Base-by-base conservation (phyloP, 2,888 invertebrate genomes). In the Uloborus plumipes region DNA sequence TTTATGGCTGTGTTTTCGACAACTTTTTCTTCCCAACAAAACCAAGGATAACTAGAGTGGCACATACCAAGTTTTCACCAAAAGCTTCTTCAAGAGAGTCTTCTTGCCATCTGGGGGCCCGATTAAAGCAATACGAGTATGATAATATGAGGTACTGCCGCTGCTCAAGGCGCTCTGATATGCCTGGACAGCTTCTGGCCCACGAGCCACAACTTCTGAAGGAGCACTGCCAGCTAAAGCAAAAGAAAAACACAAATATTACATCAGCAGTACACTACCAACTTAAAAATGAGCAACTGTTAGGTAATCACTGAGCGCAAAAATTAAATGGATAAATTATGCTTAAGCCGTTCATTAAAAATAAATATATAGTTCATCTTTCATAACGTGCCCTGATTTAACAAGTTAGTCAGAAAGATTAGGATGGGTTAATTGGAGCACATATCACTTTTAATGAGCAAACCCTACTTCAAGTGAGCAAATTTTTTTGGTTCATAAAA, bases 61-160 rank as follows among this genome's bases (percentile, higher is more conserved):
- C 3, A 39, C 71, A 50, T 62, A 80, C 84, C 69, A 50, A 15
- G 69, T 50, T n/a, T 75, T 65, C 20, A 87, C 86, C 20, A 89
- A 86, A 2, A 88, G 86, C 65, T 87, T 87, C 81, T 88, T 89
- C 20, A 90, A 86, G 77, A 88, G 87, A 15, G 89, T 88, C 86
- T 90, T 90, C 14, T 89, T 89, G 6, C 87, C 88, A 13, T 87
- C 83, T 64, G 89, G 88, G 59, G 88, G 88, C 11, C 89, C 89
- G 2, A 90, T 88, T 15, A 90, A 85, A 87, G 89, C 88, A 18
- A 90, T 87, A 14, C 89, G 85, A 11, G 89, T 88, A 22, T 88
- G 86, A 84, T 87, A 88, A 31, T 89, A 87, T 0, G 89, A 86
- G 73, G 87, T 87, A 55, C 88, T 88, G n/a, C 89, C 89, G 16